Evolutionary conservation across 1,140 invertebrate genomes (phyloP), one percentile per base, ranked within the genome.

Genomic region (Octopus bimaculoides): DNA sequence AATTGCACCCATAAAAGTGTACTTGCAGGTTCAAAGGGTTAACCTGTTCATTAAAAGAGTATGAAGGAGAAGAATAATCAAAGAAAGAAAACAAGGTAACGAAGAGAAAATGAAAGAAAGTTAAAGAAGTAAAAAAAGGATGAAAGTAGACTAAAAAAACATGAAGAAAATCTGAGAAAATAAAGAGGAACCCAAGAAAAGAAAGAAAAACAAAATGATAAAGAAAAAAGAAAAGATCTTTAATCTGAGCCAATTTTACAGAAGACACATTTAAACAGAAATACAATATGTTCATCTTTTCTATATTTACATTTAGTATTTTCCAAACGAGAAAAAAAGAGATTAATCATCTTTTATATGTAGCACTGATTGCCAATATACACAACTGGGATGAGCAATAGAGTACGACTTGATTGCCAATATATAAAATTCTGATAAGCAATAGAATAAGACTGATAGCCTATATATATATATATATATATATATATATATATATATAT

Each of bases 401-500:
- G 26, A 41, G 26, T 41, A 41, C 26, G 26, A 41, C 26, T 41
- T 41, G 26, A 41, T 41, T 41, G 26, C 26, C 26, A 41, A 41
- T 41, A 41, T 41, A 41, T 41, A 41, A 41, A 3, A 41, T 41
- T 41, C 26, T 41, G 26, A 41, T 41, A 41, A 41, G 26, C 26
- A 41, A 41, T 3, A 41, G 26, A 41, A 41, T 41, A 41, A 3
- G 26, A 41, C 26, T 41, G 26, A 41, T 41, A 41, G 26, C 26
- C 26, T 61, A 61, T 4, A 61, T 61, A 61, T 61, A 61, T 61
- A 61, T 8, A 8, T 8, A 8, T 8, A 61, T 61, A 61, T 61
- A 61, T 8, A 61, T 61, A 61, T 61, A 61, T 61, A 61, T 61
- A 61, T 61, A 61, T 61, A 61, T 61, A 61, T 61, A 61, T 61